phyloP scores from a whole-genome alignment of 2,113 vertebrate species.

The Oreochromis spilurus region DNA sequence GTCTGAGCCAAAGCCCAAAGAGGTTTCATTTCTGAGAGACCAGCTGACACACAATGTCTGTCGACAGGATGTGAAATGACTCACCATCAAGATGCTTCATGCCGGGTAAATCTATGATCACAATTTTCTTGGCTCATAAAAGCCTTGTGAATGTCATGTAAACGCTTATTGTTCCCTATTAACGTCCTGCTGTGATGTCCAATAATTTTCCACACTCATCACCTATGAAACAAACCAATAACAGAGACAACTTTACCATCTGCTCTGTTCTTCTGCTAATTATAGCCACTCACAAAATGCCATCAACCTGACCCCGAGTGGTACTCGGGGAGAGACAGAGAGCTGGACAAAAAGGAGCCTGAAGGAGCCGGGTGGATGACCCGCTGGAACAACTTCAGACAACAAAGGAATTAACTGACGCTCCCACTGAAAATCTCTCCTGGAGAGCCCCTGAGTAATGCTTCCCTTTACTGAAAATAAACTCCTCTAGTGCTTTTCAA shows the following conservation, averaged over 20 bases:
- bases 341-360: neutral
- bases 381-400: neutral
- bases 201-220: neutral
- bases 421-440: neutral
- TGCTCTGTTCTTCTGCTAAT: neutral
- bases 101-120: neutral
- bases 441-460: neutral
- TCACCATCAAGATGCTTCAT: constrained; percentile 8
- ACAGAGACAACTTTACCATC: neutral
- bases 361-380: neutral
- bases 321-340: neutral
- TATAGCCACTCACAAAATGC: neutral
- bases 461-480: neutral
- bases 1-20: neutral
- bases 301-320: neutral
- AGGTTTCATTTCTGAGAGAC: neutral
- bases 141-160: neutral
- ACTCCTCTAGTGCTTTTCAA: neutral
- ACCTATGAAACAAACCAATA: neutral
- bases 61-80: constrained; percentile 17
- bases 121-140: neutral
- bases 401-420: neutral
- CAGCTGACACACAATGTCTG: constrained; percentile 3
- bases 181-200: neutral
- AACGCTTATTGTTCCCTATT: neutral